Evolutionary conservation across 2,888 invertebrate genomes (phyloP).

Genomic region (Lissocephala sabroskyi): DNA sequence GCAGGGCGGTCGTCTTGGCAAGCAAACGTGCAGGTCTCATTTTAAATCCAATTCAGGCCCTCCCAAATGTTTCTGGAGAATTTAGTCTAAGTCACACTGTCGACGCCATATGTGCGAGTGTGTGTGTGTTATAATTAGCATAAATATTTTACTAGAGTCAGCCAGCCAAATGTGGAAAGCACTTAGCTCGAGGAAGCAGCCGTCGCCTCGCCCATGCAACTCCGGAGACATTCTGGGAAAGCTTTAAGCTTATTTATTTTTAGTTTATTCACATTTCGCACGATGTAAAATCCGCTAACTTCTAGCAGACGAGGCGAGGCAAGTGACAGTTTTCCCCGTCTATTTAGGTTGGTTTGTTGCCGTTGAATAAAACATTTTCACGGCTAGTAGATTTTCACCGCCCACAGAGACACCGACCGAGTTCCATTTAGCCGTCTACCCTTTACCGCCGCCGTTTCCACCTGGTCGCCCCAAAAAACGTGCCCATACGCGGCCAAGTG

Average conservation of each 20-base stretch:
- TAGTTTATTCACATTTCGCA: constrained; percentile 25
- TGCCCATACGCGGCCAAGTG: not conserved
- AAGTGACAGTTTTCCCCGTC: constrained; percentile 51
- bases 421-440: too few relatives aligned
- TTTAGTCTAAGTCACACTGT: constrained; percentile 6
- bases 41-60: constrained; percentile 16
- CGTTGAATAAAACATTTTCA: constrained; percentile 68
- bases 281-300: constrained; percentile 5
- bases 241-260: constrained; percentile 27
- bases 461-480: constrained; percentile 13
- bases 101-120: constrained; percentile 6
- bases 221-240: not conserved
- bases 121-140: constrained; percentile 41
- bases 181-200: too few relatives aligned
- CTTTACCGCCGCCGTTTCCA: too few relatives aligned
- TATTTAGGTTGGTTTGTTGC: constrained; percentile 65
- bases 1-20: not conserved
- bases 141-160: constrained; percentile 23
- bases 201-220: too few relatives aligned
- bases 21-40: not conserved
- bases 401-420: not conserved
- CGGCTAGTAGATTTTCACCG: constrained; percentile 46
- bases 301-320: not conserved
- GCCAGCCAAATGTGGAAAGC: too few relatives aligned
- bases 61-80: constrained; percentile 6